phyloP scores from a whole-genome alignment of 2,888 invertebrate species.

The Heliconius erato region DNA sequence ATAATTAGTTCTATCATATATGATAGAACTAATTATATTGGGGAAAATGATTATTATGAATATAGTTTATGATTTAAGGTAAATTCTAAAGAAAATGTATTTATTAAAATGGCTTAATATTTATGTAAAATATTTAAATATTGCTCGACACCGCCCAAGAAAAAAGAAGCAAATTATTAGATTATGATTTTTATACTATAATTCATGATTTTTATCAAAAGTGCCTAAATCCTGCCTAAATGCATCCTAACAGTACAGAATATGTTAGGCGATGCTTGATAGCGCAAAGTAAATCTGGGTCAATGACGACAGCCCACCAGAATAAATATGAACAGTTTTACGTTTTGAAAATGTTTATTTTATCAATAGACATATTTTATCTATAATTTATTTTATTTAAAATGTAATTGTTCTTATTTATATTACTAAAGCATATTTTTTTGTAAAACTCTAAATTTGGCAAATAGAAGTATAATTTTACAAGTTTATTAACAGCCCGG shows the following conservation, averaged over 20 bases:
- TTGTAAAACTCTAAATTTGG: not conserved
- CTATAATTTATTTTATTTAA: not conserved
- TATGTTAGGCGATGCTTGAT: conserved; percentile 33
- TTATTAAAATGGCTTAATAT: too few relatives aligned
- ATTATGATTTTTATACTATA: not conserved
- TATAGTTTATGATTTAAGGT: too few relatives aligned
- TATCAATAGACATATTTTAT: not conserved
- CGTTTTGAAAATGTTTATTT: conserved; percentile 8
- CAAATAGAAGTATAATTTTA: not conserved
- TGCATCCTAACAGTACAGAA: conserved; percentile 24
- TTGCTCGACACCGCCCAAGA: too few relatives aligned
- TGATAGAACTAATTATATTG: too few relatives aligned
- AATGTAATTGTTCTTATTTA: not conserved
- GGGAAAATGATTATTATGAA: too few relatives aligned
- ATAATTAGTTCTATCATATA: too few relatives aligned
- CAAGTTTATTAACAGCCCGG: conserved; percentile 65
- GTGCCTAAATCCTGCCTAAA: conserved; percentile 3
- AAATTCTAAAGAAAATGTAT: too few relatives aligned
- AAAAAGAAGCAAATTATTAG: too few relatives aligned
- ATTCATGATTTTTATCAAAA: conserved; percentile 11
- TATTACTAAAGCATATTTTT: not conserved
- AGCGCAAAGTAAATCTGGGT: conserved; percentile 64
- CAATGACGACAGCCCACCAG: conserved; percentile 68
- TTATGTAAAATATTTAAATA: too few relatives aligned
- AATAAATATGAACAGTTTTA: conserved; percentile 8